These are phyloP conservation scores for Apistogramma diplotaenia DNA, from an alignment of 2,113 vertebrate genomes.

Conservation along the genomic window DNA sequence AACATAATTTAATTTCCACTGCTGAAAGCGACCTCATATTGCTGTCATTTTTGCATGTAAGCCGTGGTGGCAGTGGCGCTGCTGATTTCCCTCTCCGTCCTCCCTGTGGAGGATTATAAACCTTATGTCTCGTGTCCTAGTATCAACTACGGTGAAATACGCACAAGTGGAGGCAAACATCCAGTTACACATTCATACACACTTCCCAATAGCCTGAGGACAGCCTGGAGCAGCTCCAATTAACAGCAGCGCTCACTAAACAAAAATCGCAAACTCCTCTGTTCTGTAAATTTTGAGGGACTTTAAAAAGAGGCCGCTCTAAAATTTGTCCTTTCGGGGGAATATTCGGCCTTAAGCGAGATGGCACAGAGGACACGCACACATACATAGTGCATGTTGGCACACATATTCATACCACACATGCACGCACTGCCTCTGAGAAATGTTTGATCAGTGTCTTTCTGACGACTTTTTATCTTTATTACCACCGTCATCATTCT, in stretches of 20 bases:
- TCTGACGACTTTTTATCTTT: slow-evolving; percentile 38
- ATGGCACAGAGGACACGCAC: not conserved
- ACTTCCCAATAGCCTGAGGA: slow-evolving; percentile 49
- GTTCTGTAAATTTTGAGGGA: slow-evolving; percentile 43
- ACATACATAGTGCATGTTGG: not conserved
- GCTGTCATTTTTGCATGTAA: slow-evolving; percentile 33
- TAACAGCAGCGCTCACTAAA: slow-evolving; percentile 51
- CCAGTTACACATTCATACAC: not conserved
- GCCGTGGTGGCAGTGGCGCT: slow-evolving; percentile 6
- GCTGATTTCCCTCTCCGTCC: slow-evolving; percentile 27
- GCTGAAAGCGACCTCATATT: slow-evolving; percentile 21
- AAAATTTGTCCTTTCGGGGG: slow-evolving; percentile 30
- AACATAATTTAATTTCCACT: slow-evolving; percentile 48
- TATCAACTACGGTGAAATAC: not conserved
- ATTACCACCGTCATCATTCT: slow-evolving; percentile 52
- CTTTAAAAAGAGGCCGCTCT: slow-evolving; percentile 17
- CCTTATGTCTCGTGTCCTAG: slow-evolving; percentile 15
- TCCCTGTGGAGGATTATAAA: slow-evolving; percentile 4
- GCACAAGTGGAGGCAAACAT: slow-evolving; percentile 8
- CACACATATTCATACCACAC: not conserved
- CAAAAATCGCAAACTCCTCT: slow-evolving; percentile 39
- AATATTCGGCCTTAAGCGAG: slow-evolving; percentile 22
- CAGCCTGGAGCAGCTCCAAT: slow-evolving; percentile 64
- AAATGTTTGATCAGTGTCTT: slow-evolving; percentile 45
- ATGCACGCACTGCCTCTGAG: not conserved